These are phyloP conservation scores for Abramis brama DNA, from an alignment of 2,113 vertebrate species.

Conservation along the genomic window DNA sequence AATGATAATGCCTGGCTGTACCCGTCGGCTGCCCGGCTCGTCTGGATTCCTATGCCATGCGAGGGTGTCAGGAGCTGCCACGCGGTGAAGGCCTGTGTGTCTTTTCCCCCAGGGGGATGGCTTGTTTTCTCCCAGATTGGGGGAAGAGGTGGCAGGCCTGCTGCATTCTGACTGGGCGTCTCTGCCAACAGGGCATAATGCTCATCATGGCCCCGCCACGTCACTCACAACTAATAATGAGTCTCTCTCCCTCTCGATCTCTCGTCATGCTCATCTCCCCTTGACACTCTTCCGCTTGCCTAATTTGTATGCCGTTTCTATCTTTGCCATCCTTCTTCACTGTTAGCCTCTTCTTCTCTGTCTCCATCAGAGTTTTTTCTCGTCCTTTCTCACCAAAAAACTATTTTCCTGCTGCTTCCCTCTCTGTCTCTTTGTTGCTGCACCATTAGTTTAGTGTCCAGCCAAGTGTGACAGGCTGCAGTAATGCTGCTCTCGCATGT, in stretches of 20 bases:
- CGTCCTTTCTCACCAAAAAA: constrained; percentile 54
- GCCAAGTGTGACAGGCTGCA: constrained; percentile 93
- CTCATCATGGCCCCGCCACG: constrained; percentile 56
- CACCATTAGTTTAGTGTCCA: constrained; percentile 98
- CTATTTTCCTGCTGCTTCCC: constrained; percentile 67
- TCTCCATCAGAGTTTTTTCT: constrained; percentile 52
- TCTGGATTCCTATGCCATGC: constrained; percentile 50
- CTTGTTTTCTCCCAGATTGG: constrained; percentile 59
- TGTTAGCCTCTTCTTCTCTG: constrained; percentile 51
- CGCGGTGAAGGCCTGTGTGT: constrained; percentile 45
- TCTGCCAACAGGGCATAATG: constrained; percentile 58
- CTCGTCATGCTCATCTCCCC: constrained; percentile 44
- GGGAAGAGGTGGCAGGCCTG: constrained; percentile 59
- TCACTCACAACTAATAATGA: constrained; percentile 65
- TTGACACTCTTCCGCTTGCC: constrained; percentile 50
- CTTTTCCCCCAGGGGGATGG: constrained; percentile 63
- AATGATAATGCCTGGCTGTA: constrained; percentile 55
- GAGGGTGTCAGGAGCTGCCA: constrained; percentile 61
- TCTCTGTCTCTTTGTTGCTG: constrained; percentile 71
- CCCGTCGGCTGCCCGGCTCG: constrained; percentile 36
- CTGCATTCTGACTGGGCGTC: constrained; percentile 52
- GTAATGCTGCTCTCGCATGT: constrained; percentile 79
- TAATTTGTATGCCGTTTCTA: constrained; percentile 64
- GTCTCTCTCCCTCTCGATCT: constrained; percentile 34
- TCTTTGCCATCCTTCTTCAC: constrained; percentile 72